Evolutionary conservation across 2,888 invertebrate genomes (phyloP).

Genomic region (Hermaeophaga mercurialis): DNA sequence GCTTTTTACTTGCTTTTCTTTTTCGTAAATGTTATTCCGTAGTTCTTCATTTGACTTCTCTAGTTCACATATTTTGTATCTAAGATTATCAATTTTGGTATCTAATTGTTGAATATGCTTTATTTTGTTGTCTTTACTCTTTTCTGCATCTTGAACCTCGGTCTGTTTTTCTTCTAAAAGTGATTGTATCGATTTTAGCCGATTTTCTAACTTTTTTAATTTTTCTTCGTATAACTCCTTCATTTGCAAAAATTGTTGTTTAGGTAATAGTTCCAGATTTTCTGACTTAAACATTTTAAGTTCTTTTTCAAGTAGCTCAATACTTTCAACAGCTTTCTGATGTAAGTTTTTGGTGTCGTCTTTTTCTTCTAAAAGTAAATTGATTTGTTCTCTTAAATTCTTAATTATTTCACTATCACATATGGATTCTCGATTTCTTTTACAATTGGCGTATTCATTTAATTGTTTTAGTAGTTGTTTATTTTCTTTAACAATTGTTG

Average conservation of each 20-base stretch:
- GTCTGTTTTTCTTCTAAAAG: constrained; percentile 45
- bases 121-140: constrained; percentile 40
- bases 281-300: constrained; percentile 61
- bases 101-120: constrained; percentile 57
- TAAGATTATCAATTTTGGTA: constrained; percentile 59
- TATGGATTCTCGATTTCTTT: constrained; percentile 11
- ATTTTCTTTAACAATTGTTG: constrained; percentile 42
- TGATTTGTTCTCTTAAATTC: constrained; percentile 46
- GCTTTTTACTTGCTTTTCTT: constrained; percentile 51
- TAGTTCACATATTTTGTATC: constrained; percentile 56
- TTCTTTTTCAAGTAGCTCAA: constrained; percentile 71
- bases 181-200: constrained; percentile 29
- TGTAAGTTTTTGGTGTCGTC: constrained; percentile 68
- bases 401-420: constrained; percentile 38
- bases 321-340: constrained; percentile 70
- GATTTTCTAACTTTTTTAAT: constrained; percentile 61
- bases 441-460: constrained; percentile 21
- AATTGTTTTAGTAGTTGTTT: constrained; percentile 36
- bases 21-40: constrained; percentile 56
- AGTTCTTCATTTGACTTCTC: constrained; percentile 55
- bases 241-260: constrained; percentile 40
- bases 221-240: constrained; percentile 60
- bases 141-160: constrained; percentile 61
- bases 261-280: constrained; percentile 48
- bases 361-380: constrained; percentile 62